Conservation (phyloP, 2,888 invertebrate genomes). For the Tetramorium bicarinatum region DNA sequence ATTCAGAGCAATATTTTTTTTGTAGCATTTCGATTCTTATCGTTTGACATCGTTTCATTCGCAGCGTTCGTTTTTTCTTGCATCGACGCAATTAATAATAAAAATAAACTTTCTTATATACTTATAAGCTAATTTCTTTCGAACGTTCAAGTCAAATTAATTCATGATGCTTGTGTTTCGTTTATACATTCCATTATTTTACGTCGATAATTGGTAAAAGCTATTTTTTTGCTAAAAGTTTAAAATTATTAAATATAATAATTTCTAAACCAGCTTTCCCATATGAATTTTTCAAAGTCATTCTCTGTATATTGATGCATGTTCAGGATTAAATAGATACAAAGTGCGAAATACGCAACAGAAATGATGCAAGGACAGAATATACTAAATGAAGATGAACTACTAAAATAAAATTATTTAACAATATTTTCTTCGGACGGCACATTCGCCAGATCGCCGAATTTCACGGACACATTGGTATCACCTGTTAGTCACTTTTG, state of each 20-base stretch:
- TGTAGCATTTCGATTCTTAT: constrained; percentile 30
- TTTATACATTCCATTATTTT: neutral
- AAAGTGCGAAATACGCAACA: neutral
- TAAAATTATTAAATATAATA: constrained; percentile 4
- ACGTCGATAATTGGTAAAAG: neutral
- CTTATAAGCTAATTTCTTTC: neutral
- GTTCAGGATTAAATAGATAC: neutral
- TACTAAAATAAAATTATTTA: neutral
- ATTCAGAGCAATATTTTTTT: constrained; percentile 36
- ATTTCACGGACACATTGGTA: neutral
- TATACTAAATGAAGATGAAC: neutral
- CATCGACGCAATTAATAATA: neutral
- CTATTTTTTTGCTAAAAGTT: neutral
- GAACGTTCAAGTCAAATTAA: neutral
- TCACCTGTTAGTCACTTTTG: neutral
- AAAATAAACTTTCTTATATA: neutral
- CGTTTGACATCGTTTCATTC: neutral
- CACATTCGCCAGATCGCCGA: neutral
- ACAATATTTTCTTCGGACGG: neutral
- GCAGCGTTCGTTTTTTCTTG: neutral
- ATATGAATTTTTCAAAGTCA: neutral
- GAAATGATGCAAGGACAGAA: constrained; percentile 1
- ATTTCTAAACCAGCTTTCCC: neutral
- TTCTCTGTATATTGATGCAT: constrained; percentile 7
- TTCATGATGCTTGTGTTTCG: neutral